Evolutionary conservation across 1,140 invertebrate species (phyloP).

Genomic region (Drosophila busckii): DNA sequence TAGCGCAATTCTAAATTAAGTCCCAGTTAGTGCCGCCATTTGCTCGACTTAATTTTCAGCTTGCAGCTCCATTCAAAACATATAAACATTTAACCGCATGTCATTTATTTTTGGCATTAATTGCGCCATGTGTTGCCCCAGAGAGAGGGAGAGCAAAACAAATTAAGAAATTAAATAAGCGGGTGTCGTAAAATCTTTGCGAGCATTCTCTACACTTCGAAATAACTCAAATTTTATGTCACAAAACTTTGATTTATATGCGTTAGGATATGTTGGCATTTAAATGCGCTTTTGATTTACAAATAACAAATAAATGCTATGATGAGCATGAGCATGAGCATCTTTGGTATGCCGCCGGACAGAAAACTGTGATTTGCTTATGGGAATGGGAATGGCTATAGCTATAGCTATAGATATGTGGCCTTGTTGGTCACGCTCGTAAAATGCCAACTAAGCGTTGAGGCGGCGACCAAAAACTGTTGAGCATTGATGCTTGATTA

Average conservation of each 20-base stretch:
- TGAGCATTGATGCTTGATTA: slow-evolving; percentile 47
- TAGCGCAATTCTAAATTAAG: too few relatives aligned
- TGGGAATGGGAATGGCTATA: neutral
- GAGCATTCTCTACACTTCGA: slow-evolving; percentile 15
- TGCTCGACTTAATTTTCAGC: slow-evolving; percentile 41
- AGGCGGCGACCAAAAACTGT: slow-evolving; percentile 39
- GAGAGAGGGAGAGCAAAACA: slow-evolving; percentile 32
- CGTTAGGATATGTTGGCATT: slow-evolving; percentile 44
- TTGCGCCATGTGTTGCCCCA: slow-evolving; percentile 54
- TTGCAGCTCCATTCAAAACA: slow-evolving; percentile 39
- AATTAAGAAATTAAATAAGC: slow-evolving; percentile 76
- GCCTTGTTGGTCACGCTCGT: slow-evolving; percentile 61
- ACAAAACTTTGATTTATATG: slow-evolving; percentile 66
- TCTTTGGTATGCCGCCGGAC: slow-evolving; percentile 71
- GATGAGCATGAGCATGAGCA: slow-evolving; percentile 71
- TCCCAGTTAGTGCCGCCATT: slow-evolving; percentile 25
- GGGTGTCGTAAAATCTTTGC: slow-evolving; percentile 63
- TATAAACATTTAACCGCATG: slow-evolving; percentile 49
- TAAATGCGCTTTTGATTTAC: slow-evolving; percentile 71
- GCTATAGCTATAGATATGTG: slow-evolving; percentile 8
- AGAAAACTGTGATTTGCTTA: slow-evolving; percentile 14
- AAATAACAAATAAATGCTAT: slow-evolving; percentile 76
- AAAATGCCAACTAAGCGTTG: slow-evolving; percentile 67
- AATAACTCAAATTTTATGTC: slow-evolving; percentile 72
- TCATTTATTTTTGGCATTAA: slow-evolving; percentile 48